These are phyloP conservation scores for Eupithecia inturbata DNA, from an alignment of 2,888 invertebrate species.

Conservation along the genomic window DNA sequence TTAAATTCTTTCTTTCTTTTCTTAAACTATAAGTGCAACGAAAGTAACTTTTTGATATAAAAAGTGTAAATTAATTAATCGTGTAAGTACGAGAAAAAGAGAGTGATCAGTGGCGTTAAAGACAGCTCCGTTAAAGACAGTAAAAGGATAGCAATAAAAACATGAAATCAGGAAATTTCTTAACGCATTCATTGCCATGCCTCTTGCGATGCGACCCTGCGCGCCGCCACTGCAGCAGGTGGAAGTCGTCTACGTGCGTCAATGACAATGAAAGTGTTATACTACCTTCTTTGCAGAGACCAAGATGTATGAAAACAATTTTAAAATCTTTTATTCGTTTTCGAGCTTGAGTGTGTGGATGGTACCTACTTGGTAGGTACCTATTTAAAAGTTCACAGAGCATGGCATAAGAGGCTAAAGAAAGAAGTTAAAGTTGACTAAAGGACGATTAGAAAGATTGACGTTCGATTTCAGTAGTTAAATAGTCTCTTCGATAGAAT, in stretches of 20 bases:
- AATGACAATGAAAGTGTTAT: too few species aligned
- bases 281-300: background rate
- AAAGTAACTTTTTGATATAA: too few species aligned
- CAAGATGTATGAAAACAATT: background rate
- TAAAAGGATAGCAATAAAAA: background rate
- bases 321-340: background rate
- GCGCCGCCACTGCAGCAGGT: too few species aligned
- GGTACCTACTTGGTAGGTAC: too few species aligned
- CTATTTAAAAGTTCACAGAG: background rate
- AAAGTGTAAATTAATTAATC: background rate
- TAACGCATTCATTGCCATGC: too few species aligned
- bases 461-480: conserved; percentile 6
- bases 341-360: background rate
- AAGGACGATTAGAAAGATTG: background rate
- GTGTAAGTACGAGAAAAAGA: background rate
- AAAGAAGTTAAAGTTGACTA: background rate
- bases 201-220: too few species aligned
- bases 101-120: background rate
- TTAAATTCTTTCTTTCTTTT: too few species aligned
- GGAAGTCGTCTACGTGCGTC: too few species aligned
- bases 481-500: conserved; percentile 18
- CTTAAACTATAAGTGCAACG: too few species aligned
- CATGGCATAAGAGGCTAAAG: background rate
- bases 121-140: background rate
- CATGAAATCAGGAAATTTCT: background rate